Conservation (phyloP, 1,140 invertebrate genomes). For the Sipha flava region DNA sequence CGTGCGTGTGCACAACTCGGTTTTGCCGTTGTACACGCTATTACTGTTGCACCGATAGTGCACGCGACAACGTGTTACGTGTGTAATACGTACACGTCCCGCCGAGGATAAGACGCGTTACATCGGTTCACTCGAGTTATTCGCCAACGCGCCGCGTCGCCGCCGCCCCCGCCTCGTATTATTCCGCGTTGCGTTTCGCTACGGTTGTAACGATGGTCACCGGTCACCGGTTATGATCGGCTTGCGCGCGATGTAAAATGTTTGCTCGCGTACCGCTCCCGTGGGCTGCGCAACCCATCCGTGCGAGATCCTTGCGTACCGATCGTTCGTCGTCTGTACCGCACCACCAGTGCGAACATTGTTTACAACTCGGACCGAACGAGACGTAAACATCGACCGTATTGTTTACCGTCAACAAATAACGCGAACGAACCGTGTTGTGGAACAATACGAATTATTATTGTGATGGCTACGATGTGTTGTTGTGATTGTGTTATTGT, state of each 20-base stretch:
- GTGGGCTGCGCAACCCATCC: too few species aligned
- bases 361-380: not conserved
- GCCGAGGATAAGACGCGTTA: not conserved
- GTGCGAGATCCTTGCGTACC: not conserved
- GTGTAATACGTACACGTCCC: not conserved
- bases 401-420: too few species aligned
- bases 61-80: not conserved
- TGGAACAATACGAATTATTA: not conserved
- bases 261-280: too few species aligned
- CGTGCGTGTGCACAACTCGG: not conserved
- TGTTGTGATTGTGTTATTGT: too few species aligned
- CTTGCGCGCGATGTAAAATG: too few species aligned
- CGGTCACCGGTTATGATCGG: too few species aligned
- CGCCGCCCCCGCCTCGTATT: not conserved
- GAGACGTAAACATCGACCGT: not conserved
- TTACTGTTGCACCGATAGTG: not conserved
- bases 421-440: not conserved
- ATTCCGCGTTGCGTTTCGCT: too few species aligned
- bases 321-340: not conserved
- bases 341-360: too few species aligned
- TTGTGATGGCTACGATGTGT: not conserved
- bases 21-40: too few species aligned
- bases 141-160: constrained; percentile 5
- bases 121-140: constrained; percentile 1
- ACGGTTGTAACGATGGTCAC: too few species aligned